phyloP scores from a whole-genome alignment of 2,113 vertebrate genomes.

The Callaeas wilsoni region DNA sequence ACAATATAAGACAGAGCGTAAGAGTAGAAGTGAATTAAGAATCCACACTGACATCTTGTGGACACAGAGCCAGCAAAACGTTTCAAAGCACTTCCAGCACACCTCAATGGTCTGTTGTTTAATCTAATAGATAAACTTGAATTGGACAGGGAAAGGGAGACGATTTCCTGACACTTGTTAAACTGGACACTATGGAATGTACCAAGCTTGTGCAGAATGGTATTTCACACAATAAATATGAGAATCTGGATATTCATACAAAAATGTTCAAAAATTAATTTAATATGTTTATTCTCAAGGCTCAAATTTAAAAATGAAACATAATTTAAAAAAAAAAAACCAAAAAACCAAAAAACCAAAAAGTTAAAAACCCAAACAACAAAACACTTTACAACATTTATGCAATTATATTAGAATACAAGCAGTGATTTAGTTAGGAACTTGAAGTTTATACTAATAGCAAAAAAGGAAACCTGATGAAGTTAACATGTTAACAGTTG shows the following conservation, averaged over 20 bases:
- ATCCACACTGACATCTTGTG: slow-evolving; percentile 55
- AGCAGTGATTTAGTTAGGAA: not conserved
- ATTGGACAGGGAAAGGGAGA: not conserved
- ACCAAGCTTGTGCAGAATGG: not conserved
- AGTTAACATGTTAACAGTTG: not conserved
- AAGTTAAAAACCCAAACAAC: not conserved
- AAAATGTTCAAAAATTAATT: rapidly evolving
- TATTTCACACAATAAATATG: not conserved
- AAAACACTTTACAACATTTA: not conserved
- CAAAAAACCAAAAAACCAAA: not conserved
- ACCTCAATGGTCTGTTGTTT: not conserved
- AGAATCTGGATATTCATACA: not conserved
- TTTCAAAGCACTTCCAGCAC: not conserved
- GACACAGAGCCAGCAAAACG: not conserved
- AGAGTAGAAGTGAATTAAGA: not conserved
- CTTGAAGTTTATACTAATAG: not conserved
- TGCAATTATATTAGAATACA: not conserved
- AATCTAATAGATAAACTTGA: not conserved
- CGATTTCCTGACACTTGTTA: not conserved
- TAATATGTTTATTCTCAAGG: not conserved
- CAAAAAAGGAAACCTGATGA: not conserved
- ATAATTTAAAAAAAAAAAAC: not conserved
- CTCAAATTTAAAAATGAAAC: not conserved
- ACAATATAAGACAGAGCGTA: not conserved
- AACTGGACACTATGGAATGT: not conserved